These are phyloP conservation scores for Himalopsyche phryganea DNA, from an alignment of 1,140 invertebrate species.

Conservation along the genomic window DNA sequence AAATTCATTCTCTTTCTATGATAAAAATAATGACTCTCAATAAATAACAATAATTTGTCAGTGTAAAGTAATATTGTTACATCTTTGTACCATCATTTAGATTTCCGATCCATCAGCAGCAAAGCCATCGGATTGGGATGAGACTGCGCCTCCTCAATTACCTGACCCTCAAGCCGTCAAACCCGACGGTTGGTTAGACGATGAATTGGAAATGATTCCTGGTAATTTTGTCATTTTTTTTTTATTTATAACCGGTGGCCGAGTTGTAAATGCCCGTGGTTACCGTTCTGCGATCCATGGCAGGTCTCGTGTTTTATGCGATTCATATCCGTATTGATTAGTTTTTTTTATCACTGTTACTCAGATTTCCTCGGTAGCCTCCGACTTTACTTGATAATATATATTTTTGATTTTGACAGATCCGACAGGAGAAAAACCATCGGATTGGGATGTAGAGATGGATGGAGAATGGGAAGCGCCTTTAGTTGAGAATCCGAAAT, in stretches of 20 bases:
- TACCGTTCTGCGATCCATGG: no score
- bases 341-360: background rate
- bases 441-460: conserved; percentile 97
- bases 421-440: conserved; percentile 80
- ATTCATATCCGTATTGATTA: no score
- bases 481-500: conserved; percentile 87
- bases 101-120: conserved; percentile 82
- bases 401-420: conserved; percentile 51
- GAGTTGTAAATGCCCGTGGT: no score
- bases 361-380: background rate
- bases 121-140: conserved; percentile 95
- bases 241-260: background rate
- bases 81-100: conserved; percentile 34
- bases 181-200: conserved; percentile 92
- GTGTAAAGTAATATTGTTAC: background rate
- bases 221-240: conserved; percentile 35
- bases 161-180: conserved; percentile 83
- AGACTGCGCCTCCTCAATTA: conserved; percentile 86
- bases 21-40: background rate
- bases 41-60: no score
- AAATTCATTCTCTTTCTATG: no score
- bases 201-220: conserved; percentile 84
- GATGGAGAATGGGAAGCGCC: conserved; percentile 98
- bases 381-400: background rate
- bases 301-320: no score